Evolutionary conservation across 2,113 vertebrate species (phyloP).

Genomic region (human): DNA sequence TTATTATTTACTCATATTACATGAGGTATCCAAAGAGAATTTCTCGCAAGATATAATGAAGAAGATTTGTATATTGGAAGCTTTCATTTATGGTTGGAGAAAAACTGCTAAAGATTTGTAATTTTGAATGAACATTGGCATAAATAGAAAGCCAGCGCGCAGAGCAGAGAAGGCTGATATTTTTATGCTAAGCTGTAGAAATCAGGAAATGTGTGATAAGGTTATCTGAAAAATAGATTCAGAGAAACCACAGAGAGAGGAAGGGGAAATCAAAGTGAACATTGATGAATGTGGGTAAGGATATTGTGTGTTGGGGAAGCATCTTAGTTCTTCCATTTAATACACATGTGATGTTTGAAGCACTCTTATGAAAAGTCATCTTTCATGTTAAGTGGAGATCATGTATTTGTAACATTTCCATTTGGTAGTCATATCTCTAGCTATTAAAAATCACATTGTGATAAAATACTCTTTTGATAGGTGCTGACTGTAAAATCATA

Average conservation of each 20-base stretch:
- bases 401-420: conserved; percentile 45
- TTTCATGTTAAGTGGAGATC: conserved; percentile 51
- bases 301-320: background rate
- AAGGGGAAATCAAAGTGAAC: conserved; percentile 18
- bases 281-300: background rate
- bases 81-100: background rate
- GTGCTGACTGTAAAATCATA: background rate
- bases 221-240: conserved; percentile 32
- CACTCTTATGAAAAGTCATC: conserved; percentile 17
- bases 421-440: conserved; percentile 2
- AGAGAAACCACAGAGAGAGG: background rate
- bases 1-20: background rate
- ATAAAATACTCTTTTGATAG: conserved; percentile 29
- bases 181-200: conserved; percentile 6
- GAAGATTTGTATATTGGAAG: background rate
- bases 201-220: background rate
- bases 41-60: background rate
- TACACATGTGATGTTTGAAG: background rate
- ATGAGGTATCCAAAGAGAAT: background rate
- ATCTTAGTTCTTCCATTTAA: background rate
- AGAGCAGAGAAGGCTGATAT: background rate
- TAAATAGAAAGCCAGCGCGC: background rate
- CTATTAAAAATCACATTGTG: conserved; percentile 39
- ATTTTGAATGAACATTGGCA: background rate
- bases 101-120: background rate